Evolutionary conservation across 2,797 vertebrate species (phyloP), one percentile per base, ranked within the genome.

Genomic region (Anas bernieri): DNA sequence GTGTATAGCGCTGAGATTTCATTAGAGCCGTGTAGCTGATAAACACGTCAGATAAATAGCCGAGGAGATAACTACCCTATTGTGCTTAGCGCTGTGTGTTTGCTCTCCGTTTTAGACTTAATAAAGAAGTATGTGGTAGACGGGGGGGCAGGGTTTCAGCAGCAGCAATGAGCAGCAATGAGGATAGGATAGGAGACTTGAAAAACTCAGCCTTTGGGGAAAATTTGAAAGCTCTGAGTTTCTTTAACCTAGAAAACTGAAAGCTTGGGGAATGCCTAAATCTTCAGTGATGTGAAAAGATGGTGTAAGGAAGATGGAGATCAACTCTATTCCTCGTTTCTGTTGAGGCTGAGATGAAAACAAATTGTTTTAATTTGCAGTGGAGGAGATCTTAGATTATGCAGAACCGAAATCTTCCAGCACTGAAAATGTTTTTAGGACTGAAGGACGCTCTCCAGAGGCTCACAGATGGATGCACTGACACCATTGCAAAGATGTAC

Each of bases 11-110:
- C 28, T 39, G 63, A 61, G 54, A 72, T 93, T 77, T 91, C 61
- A 46, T 84, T 86, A 77, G 56, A 72, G 41, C 63, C 83, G 12
- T 67, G 1, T 21, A 84, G 74, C 72, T 77, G 83, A 74, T 86
- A 75, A 80, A 93, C 23, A 8, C n/a, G 64, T 72, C 82, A 74
- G 67, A 56, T 83, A 84, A 92, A 70, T 74, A 61, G 48, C 28
- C 2, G 39, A 73, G 48, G 48, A 86, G 67, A 46, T 80, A 43
- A 68, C 94, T 86, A 63, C 12, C 83, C 23, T 82, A 79, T 39
- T 59, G 46, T 73, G 41, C 69, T 91, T 80, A 68, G 28, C 9
- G 7, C 25, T 58, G 54, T 62, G 48, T 37, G 54, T 90, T 80
- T 59, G 84, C 55, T 39, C 59, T 89, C 63, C 69, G 46, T 15